phyloP scores from a whole-genome alignment of 2,113 vertebrate species.

The Proteles cristata region DNA sequence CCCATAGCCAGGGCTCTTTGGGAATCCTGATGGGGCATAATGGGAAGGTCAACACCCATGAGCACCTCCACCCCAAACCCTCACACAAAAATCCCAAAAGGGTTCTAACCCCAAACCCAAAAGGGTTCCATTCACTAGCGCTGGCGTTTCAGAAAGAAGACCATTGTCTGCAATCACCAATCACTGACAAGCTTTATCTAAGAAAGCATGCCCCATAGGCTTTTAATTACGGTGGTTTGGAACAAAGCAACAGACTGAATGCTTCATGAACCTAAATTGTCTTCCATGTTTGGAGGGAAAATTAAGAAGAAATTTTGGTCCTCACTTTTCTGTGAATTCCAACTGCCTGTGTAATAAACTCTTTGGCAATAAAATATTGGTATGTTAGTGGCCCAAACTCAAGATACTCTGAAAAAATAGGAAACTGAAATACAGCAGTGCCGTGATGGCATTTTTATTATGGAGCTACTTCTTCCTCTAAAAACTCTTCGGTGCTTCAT shows the following conservation, averaged over 20 bases:
- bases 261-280: conserved; percentile 32
- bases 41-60: not conserved
- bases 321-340: not conserved
- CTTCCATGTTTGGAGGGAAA: conserved; percentile 38
- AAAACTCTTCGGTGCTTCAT: not conserved
- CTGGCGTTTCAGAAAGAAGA: not conserved
- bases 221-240: conserved; percentile 49
- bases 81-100: not conserved
- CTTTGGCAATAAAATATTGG: not conserved
- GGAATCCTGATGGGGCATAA: not conserved
- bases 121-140: not conserved
- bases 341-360: not conserved
- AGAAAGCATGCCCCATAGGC: conserved; percentile 19
- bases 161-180: conserved; percentile 16
- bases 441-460: not conserved
- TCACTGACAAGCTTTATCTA: conserved; percentile 44
- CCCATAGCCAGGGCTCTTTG: not conserved
- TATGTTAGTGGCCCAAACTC: not conserved
- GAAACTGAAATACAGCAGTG: not conserved
- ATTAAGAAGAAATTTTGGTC: conserved; percentile 4
- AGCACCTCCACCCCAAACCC: not conserved
- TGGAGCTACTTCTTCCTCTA: not conserved
- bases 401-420: not conserved
- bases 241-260: conserved; percentile 49
- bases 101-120: not conserved